A percentile compares a stretch with the other conserved stretches of the same genome.
phyloP scores from a whole-genome alignment of 2,888 invertebrate species.

The Tholera decimalis region DNA sequence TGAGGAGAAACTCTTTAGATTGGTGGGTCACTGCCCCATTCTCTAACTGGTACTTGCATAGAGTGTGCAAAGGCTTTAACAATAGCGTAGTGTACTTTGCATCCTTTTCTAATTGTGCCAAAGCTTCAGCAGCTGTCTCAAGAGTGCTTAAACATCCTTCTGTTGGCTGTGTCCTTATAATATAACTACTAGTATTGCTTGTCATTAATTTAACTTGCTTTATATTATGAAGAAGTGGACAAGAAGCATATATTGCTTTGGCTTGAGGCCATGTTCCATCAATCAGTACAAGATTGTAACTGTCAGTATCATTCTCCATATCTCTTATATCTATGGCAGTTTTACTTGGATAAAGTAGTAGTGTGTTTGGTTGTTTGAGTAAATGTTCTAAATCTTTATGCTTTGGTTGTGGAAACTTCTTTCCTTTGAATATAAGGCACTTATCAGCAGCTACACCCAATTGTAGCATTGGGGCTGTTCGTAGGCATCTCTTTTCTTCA shows the following conservation, averaged over 20 bases:
- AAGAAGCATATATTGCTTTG: slow-evolving; percentile 97
- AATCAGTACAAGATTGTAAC: slow-evolving; percentile 95
- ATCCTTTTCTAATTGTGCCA: slow-evolving; percentile 94
- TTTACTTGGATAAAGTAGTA: slow-evolving; percentile 96
- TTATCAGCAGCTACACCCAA: slow-evolving; percentile 94
- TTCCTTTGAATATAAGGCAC: slow-evolving; percentile 96
- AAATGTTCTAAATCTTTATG: slow-evolving; percentile 93
- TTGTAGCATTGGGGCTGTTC: slow-evolving; percentile 97
- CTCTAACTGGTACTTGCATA: slow-evolving; percentile 96
- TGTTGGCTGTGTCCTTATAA: slow-evolving; percentile 98
- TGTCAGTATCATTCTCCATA: slow-evolving; percentile 82
- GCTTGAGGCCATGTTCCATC: slow-evolving; percentile 99
- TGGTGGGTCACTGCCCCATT: slow-evolving; percentile 98
- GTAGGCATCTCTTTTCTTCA: slow-evolving; percentile 96
- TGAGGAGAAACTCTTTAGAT: slow-evolving; percentile 97
- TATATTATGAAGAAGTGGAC: slow-evolving; percentile 94
- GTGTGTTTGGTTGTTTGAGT: slow-evolving; percentile 92
- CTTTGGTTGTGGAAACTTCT: slow-evolving; percentile 94
- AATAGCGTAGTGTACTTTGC: slow-evolving; percentile 93
- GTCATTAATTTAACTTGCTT: slow-evolving; percentile 96
- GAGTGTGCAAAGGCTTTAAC: slow-evolving; percentile 94
- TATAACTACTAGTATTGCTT: slow-evolving; percentile 95
- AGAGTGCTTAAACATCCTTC: slow-evolving; percentile 98
- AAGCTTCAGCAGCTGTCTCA: slow-evolving; percentile 96
- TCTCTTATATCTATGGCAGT: slow-evolving; percentile 93